Percentiles rank a stretch among this genome's conserved stretches.
These are phyloP conservation scores for Lasaia peninsularis DNA, from an alignment of 1,140 invertebrate species.

Conservation along the genomic window DNA sequence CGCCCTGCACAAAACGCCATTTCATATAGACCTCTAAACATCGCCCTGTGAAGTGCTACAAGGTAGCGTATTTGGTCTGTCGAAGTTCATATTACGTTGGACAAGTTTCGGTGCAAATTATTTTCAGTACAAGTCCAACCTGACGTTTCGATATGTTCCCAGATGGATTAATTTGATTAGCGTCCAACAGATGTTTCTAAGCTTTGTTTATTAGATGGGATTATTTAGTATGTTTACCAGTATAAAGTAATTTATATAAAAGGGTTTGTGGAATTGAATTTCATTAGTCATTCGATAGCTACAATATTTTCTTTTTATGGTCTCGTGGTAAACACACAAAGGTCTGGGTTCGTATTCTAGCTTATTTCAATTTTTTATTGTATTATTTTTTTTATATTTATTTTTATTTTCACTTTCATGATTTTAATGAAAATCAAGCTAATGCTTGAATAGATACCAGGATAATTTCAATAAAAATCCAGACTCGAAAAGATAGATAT, in stretches of 20 bases:
- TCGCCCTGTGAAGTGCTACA: background rate
- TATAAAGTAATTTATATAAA: background rate
- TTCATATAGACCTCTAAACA: conserved; percentile 31
- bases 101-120: conserved; percentile 56
- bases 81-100: conserved; percentile 38
- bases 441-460: too few relatives aligned
- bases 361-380: too few relatives aligned
- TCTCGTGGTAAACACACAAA: too few relatives aligned
- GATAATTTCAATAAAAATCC: too few relatives aligned
- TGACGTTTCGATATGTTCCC: conserved; percentile 73
- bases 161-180: conserved; percentile 76
- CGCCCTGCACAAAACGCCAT: conserved; percentile 44
- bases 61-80: conserved; percentile 16
- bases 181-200: conserved; percentile 61
- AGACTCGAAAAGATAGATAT: too few relatives aligned
- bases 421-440: too few relatives aligned
- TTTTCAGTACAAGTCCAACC: conserved; percentile 62
- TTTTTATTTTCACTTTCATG: too few relatives aligned
- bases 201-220: conserved; percentile 47
- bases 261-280: background rate
- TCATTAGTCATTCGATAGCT: too few relatives aligned
- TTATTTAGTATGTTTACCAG: conserved; percentile 35
- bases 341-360: too few relatives aligned
- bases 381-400: too few relatives aligned
- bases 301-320: too few relatives aligned